Evolutionary conservation across 2,888 invertebrate species (phyloP), one percentile per base, ranked within the genome.

Genomic region (Perdita meconis): DNA sequence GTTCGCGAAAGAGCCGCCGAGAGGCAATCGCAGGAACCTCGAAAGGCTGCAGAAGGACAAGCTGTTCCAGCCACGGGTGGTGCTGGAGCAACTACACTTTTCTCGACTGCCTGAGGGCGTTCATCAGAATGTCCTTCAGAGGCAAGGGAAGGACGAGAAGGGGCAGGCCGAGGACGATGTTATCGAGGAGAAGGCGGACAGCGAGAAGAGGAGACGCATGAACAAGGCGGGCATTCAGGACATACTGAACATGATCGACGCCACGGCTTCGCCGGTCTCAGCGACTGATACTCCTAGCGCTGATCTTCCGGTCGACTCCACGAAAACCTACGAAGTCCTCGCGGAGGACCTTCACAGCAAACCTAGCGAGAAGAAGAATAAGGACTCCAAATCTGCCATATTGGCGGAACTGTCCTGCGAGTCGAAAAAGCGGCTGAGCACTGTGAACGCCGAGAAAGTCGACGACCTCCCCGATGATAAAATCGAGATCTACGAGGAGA

Each of bases 11-110:
- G 70, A 68, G 2, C 22, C 68, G 24, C 10, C 63, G n/a, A 40
- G 40, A 0, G 38, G 60, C 78, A 61, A 60, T 57, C 75, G 36
- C 34, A 71, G 75, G 36, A 71, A 89, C 57, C 81, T 91, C 38
- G 88, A 91, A 67, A 87, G 80, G 53, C 77, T 88, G 57, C 86
- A 87, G 60, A 89, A 88, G 40, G 84, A 91, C 82, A 88, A 87
- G 72, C 76, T 88, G 63, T 85, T 92, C n/a, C 92, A 92, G 53
- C 92, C 92, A 0, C 83, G 92, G 63, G 92, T 92, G 0, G 87
- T 92, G n/a, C 71, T 92, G 24, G 92, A 91, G 64, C 91, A 90
- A 71, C 73, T 92, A 36, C 90, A 87, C 44, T 85, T 90, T 26
- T 86, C 89, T n/a, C 89, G 86, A 67, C 71, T 90, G 57, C 85